A percentile compares a stretch with the other conserved stretches of the same genome.
Conservation (phyloP, 2,888 invertebrate genomes). For the Heteropelma amictum region DNA sequence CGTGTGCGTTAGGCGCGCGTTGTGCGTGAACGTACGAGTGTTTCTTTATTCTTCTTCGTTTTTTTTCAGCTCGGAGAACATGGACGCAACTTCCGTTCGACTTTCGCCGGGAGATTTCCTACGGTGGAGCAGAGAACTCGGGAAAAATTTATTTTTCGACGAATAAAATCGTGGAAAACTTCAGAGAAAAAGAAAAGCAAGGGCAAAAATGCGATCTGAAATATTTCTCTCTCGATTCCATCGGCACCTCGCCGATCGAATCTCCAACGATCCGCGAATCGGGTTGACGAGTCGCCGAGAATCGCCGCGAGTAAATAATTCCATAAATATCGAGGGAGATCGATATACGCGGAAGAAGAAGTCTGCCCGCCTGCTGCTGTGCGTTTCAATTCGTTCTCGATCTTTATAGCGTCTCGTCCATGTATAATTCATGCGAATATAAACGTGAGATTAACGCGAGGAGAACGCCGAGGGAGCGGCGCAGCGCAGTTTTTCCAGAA, state of each 20-base stretch:
- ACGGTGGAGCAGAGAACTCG: not conserved
- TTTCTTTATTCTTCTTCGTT: conserved; percentile 11
- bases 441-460: conserved; percentile 11
- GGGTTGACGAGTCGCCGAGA: conserved; percentile 33
- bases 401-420: conserved; percentile 11
- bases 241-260: no score
- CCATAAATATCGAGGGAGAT: conserved; percentile 25
- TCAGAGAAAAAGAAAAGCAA: no score
- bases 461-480: no score
- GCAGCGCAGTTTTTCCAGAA: no score
- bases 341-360: not conserved
- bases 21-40: not conserved
- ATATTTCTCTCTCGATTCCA: no score
- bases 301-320: conserved; percentile 18
- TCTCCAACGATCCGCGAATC: not conserved
- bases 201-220: no score
- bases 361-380: no score
- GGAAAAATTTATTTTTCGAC: no score
- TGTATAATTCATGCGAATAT: conserved; percentile 27
- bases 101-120: conserved; percentile 30
- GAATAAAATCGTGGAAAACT: no score
- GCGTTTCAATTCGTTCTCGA: conserved; percentile 7
- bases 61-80: no score
- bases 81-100: conserved; percentile 43
- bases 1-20: no score